Evolutionary conservation across 1,140 invertebrate species (phyloP), one percentile per base, ranked within the genome.

Genomic region (Meteorus sp.): DNA sequence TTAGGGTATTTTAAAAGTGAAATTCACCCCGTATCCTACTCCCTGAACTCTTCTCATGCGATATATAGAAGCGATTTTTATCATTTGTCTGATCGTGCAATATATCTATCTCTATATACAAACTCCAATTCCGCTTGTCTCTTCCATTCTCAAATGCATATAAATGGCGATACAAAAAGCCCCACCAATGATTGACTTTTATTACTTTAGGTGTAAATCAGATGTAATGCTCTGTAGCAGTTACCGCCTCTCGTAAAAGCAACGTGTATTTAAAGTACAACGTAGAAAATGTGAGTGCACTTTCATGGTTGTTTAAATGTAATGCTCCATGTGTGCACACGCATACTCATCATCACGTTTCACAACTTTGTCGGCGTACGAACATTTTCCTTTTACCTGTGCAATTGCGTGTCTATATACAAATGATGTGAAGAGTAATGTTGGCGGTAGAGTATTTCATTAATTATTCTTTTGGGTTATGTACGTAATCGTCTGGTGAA

Each of bases 181-280:
- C n/a, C 27, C 20, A 11, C 5, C 50, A 33, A 52, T 52, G 31
- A n/a, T n/a, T n/a, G n/a, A 15, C 17, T 19, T 52, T 52, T 52
- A 52, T 31, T 29, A 52, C 27, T 52, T 19, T 1, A 37, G 5
- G 50, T 52, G 31, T 52, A 52, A 52, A 52, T 52, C 50, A 52
- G 50, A 37, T 19, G 31, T 52, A 20, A 35, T 31, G 50, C 11
- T 22, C 13, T 35, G 27, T 6, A 13, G 23, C 45, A 19, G 50
- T 31, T 37, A 37, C 27, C 50, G 50, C 50, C 27, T 52, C 50
- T 52, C 27, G 27, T 52, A 52, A 52, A 52, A 52, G 50, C 50
- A 22, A 52, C 17, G 50, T 52, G 50, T 52, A 52, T 52, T 52
- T 52, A 52, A 31, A 22, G 8, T n/a, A 13, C 20, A 25, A 25